Evolutionary conservation across 2,797 vertebrate species (phyloP), one percentile per base, ranked within the genome.

Genomic region (Hozukius guyotensis): DNA sequence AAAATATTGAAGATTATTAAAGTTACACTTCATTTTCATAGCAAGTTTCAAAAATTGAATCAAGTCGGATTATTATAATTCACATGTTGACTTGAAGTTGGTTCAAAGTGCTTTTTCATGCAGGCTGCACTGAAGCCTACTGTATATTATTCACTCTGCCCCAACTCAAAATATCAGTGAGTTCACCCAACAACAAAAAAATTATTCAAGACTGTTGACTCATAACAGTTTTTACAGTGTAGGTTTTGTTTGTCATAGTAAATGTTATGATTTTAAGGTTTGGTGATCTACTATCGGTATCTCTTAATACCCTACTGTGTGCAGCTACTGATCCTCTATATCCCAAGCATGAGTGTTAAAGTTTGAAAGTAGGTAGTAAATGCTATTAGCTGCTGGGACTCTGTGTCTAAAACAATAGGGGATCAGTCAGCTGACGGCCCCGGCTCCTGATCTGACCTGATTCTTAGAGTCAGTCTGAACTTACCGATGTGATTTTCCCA

Each of bases 401-500:
- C 24, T 36, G 18, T 55, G 60, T 83, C 82, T 65, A 6, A 52
- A 77, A 72, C 42, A 42, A 63, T 34, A 2, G 14, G 12, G 62
- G 46, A 27, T 46, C 38, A 49, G 59, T 71, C 36, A 34, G 22
- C 16, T 46, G 53, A 78, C 4, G 1, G 56, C 13, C 32, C n/a
- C 24, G 5, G 27, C 18, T 60, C 34, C 46, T 34, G 36, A 52
- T 75, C 61, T 65, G 52, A 75, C 57, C 16, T 2, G 1, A 46
- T 34, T 46, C 18, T 56, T 20, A 27, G 20, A 72, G 3, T 24
- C 16, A 49, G 61, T 36, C 31, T 56, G 20, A 67, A 93, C 95
- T 96, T 83, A 96, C 96, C 92, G 94, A 94, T 64, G 91, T 77
- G 70, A 90, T 90, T 93, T 92, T 95, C 63, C 93, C 92, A 8